phyloP scores from a whole-genome alignment of 2,113 vertebrate species.

The Solea senegalensis region DNA sequence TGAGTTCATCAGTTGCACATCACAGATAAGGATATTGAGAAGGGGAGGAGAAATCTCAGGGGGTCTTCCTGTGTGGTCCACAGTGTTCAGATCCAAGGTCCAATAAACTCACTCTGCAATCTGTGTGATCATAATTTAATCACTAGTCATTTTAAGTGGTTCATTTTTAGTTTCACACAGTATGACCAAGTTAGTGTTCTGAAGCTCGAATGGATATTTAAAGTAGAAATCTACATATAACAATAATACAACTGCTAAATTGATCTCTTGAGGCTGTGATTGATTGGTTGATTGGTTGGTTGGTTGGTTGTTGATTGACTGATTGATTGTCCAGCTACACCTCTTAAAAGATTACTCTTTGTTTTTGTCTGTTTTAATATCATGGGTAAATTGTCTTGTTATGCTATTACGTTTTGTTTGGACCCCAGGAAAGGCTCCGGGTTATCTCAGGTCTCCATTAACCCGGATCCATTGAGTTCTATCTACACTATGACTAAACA shows the following conservation, averaged over 20 bases:
- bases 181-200: neutral
- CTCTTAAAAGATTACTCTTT: too few species aligned
- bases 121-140: conserved; percentile 29
- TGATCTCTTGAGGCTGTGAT: neutral
- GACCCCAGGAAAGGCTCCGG: too few species aligned
- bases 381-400: too few species aligned
- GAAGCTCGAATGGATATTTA: too few species aligned
- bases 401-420: too few species aligned
- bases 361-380: too few species aligned
- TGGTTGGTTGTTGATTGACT: neutral
- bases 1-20: conserved; percentile 74
- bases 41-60: conserved; percentile 4
- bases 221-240: neutral
- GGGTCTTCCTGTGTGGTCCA: conserved; percentile 10
- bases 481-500: too few species aligned
- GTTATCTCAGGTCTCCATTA: too few species aligned
- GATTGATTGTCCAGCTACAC: too few species aligned
- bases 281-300: neutral
- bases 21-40: conserved; percentile 73
- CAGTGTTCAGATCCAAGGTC: conserved; percentile 2
- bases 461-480: too few species aligned
- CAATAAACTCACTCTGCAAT: neutral
- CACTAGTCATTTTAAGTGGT: neutral
- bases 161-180: conserved; percentile 4
- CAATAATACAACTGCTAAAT: neutral